Percentiles rank a stretch among this genome's conserved stretches.
phyloP scores from a whole-genome alignment of 1,140 invertebrate species.

The Glossosoma conforme region DNA sequence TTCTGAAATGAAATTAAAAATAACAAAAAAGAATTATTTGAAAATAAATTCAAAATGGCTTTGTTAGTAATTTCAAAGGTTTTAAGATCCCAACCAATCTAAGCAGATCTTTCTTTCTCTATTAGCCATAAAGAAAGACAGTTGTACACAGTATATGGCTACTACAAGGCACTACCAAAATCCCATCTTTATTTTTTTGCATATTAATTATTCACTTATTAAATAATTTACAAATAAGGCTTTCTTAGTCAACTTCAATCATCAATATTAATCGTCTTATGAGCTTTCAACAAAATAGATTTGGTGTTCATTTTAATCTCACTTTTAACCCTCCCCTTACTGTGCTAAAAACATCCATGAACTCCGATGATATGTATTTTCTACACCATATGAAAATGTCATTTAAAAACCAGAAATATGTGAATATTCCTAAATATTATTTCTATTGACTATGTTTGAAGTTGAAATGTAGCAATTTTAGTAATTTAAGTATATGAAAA shows the following conservation, averaged over 20 bases:
- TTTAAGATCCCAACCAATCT: not conserved
- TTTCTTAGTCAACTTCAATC: not conserved
- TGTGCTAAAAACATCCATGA: too few relatives aligned
- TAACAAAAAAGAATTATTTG: not conserved
- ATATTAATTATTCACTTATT: not conserved
- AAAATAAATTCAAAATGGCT: not conserved
- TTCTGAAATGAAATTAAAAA: not conserved
- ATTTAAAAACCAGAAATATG: too few relatives aligned
- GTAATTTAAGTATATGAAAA: too few relatives aligned
- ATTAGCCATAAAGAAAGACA: not conserved
- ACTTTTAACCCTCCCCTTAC: constrained; percentile 23
- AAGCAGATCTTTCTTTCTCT: not conserved
- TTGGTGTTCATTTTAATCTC: constrained; percentile 26
- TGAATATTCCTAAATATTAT: too few relatives aligned
- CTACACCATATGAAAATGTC: too few relatives aligned
- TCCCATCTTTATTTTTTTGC: not conserved
- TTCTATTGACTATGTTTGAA: too few relatives aligned
- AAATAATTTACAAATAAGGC: not conserved
- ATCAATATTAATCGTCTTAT: constrained; percentile 15
- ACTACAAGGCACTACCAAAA: not conserved
- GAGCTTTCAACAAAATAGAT: constrained; percentile 18
- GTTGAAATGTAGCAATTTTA: too few relatives aligned
- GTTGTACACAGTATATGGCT: not conserved
- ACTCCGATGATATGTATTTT: too few relatives aligned
- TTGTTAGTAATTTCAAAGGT: not conserved